Base-by-base conservation (phyloP, 1,140 invertebrate genomes). In the Andricus grossulariae region DNA sequence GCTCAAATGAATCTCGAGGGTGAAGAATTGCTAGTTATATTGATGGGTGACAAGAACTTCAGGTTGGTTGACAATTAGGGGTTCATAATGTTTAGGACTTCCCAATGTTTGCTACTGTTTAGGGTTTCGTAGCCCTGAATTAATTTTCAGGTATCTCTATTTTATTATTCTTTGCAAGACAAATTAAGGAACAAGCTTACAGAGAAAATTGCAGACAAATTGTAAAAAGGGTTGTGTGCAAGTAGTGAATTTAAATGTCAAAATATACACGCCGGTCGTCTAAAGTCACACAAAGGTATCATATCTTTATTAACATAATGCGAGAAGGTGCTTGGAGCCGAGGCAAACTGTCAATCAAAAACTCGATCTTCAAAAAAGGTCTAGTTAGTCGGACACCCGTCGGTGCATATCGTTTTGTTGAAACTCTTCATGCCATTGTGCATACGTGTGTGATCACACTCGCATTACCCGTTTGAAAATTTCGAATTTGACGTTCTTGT, bases 261-360 rank as follows among this genome's bases (percentile, higher is more conserved):
- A 89, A 91, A 90, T 90, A 90, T 83, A 87, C 79, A 80, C 83
- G 84, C 79, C 75, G 80, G 76, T 80, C 75, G 73, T 73, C 72
- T 77, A 74, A 78, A 80, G 73, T 76, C 73, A 78, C 77, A 87
- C 84, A 89, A 89, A 85, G 83, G 80, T 85, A 90, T 91, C 88
- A 87, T 89, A 87, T 88, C 82, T 85, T 82, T 86, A 91, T 91
- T 91, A 90, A 85, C 89, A 91, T 91, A 91, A 88, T 86, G 75
- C 81, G 82, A 86, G 84, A 88, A 88, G 85, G 82, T 74, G 80
- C 76, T 77, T 18, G 71, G 76, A 15, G 80, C 74, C 77, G 82
- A 82, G 72, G 71, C 74, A 80, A 88, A 87, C 84, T 87, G 88
- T 90, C 90, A 90, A 91, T 91, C 89, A 89, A 87, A 89, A 89